Base-by-base conservation (phyloP, 2,113 vertebrate genomes). In the Bufo gargarizans region DNA sequence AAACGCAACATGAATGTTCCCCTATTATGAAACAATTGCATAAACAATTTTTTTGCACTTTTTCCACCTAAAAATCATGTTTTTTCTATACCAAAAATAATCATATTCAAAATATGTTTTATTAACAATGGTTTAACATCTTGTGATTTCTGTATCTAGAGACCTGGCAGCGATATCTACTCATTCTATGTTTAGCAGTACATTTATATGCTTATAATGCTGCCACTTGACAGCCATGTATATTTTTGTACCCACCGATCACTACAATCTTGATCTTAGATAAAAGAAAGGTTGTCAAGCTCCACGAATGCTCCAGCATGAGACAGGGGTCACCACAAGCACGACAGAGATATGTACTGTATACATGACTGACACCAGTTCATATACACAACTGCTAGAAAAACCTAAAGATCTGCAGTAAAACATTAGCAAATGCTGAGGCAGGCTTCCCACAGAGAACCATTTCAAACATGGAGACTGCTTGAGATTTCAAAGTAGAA, bases 401-500 rank as follows among this genome's bases (percentile, higher is more conserved):
- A 83, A 83, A n/a, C 49, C 61, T n/a, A 69, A n/a, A 67, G 63
- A 22, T 63, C 20, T 63, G 22, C 85, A 78, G 43, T 22, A 43
- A 43, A 78, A 77, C 13, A 86, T 65, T 65, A 65, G 74, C 74
- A 86, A 87, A 61, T 58, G 22, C 65, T 49, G 67, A 33, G 11
- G 10, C 4, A 45, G 53, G 50, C 74, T 87, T 87, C 86, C 86
- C 53, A 56, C 86, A 45, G 78, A n/a, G 86, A 82, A 81, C 53
- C 45, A 58, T 74, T 76, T 59, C 43, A 82, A 82, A 82, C 55
- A 58, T 71, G 78, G 71, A 83, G 86, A 76, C n/a, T 76, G 69
- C 47, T 19, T 76, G 43, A 49, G 76, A 84, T 84, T 77, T 77
- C 78, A 77, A 78, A 84, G 86, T 72, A 82, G 55, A 55, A 83